phyloP scores from a whole-genome alignment of 2,113 vertebrate genomes.

The Stegostoma tigrinum region DNA sequence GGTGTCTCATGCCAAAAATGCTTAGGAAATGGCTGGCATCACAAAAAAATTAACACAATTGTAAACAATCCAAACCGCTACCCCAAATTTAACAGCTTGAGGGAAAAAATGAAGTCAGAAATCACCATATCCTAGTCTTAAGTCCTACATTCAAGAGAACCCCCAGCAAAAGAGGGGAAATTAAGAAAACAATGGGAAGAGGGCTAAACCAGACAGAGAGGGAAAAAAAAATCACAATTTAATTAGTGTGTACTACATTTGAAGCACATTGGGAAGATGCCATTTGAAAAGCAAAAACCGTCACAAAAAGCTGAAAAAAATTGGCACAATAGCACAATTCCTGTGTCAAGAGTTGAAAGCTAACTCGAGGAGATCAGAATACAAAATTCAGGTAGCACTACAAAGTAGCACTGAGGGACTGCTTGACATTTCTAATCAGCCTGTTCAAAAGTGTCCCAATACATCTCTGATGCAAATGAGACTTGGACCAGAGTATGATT shows the following conservation, averaged over 20 bases:
- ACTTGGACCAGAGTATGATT: too few relatives aligned
- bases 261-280: not conserved
- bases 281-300: not conserved
- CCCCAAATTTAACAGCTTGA: not conserved
- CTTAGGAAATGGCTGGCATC: not conserved
- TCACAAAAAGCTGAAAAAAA: not conserved
- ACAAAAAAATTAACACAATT: not conserved
- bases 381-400: not conserved
- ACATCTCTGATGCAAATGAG: not conserved
- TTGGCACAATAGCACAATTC: not conserved
- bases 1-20: not conserved
- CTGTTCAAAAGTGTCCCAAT: too few relatives aligned
- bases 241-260: not conserved
- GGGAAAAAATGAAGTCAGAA: not conserved
- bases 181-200: not conserved
- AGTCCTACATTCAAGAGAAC: not conserved
- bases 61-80: not conserved
- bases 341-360: not conserved
- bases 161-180: not conserved
- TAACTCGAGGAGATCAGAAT: not conserved
- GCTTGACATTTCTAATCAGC: too few relatives aligned
- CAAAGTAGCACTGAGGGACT: not conserved
- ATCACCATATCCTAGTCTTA: not conserved
- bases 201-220: not conserved
- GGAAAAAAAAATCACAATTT: not conserved